Evolutionary conservation across 2,888 invertebrate genomes (phyloP), one percentile per base, ranked within the genome.

Genomic region (Tetragonisca angustula): DNA sequence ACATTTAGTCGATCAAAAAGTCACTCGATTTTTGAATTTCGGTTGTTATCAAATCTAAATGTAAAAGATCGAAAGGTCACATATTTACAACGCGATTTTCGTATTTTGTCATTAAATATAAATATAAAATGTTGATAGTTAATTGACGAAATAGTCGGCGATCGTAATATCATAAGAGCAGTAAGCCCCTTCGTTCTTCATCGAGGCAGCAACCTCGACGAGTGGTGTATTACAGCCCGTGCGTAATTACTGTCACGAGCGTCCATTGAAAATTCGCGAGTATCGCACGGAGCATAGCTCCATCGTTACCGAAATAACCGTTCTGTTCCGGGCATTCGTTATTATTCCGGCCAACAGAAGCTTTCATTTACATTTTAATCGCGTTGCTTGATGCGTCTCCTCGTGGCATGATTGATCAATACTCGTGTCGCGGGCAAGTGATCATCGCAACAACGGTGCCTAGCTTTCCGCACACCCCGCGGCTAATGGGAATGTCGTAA

Each of bases 301-400:
- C 19, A 21, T 24, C 27, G 54, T 24, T 68, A 70, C 72, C 70
- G 83, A 61, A 72, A 62, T 61, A 69, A 72, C 68, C 62, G 61
- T 68, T 36, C 59, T 32, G 36, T 70, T 79, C 62, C 32, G 11
- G 43, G 32, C 21, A 54, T 13, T 72, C 70, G 76, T 77, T 79
- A 61, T 80, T 86, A 73, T 88, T 78, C 62, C 50, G 59, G 43
- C 67, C 64, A 59, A 79, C 79, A 88, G 82, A 68, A 78, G 83
- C 86, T 76, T 79, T 75, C 87, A 83, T 87, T 87, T 86, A 76
- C 88, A 87, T 86, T 86, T 83, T 83, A 81, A 87, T 86, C 74
- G 76, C 24, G 78, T 72, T 70, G 71, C 49, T 69, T 69, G 75
- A 69, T 61, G 75, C 64, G 68, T 49, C 62, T 64, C 74, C 54